phyloP scores from a whole-genome alignment of 2,888 invertebrate species.

The Heliconius sara region DNA sequence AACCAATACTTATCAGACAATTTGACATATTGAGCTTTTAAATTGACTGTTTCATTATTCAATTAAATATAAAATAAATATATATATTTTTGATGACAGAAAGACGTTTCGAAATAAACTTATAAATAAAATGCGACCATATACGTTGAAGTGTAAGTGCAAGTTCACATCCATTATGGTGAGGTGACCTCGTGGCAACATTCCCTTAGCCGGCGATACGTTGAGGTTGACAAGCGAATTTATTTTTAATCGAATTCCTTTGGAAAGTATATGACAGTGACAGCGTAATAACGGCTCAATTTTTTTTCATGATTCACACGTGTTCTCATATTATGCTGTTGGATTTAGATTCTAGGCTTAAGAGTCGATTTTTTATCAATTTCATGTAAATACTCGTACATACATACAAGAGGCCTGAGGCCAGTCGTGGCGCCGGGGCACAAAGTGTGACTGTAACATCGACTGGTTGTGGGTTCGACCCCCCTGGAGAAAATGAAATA shows the following conservation, averaged over 20 bases:
- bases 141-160: slow-evolving; percentile 10
- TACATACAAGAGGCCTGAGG: background rate
- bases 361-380: background rate
- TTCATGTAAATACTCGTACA: too few species aligned
- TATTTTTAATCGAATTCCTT: slow-evolving; percentile 19
- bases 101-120: background rate
- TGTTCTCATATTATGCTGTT: background rate
- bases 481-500: too few species aligned
- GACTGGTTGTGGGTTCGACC: too few species aligned
- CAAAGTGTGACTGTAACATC: too few species aligned
- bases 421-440: too few species aligned
- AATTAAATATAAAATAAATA: too few species aligned
- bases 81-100: background rate
- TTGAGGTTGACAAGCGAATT: slow-evolving; percentile 22
- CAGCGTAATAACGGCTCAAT: background rate
- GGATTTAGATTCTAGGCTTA: background rate
- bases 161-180: slow-evolving; percentile 23
- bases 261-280: slow-evolving; percentile 3
- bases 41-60: slow-evolving; percentile 5
- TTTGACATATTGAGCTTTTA: slow-evolving; percentile 3
- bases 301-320: slow-evolving; percentile 1
- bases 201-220: slow-evolving; percentile 25
- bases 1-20: background rate
- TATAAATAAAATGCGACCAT: slow-evolving; percentile 5
- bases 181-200: slow-evolving; percentile 18